These are phyloP conservation scores for Nemopilema nomurai DNA, from an alignment of 30 jellyfish, hydroid and myxozoan species.

Conservation along the genomic window DNA sequence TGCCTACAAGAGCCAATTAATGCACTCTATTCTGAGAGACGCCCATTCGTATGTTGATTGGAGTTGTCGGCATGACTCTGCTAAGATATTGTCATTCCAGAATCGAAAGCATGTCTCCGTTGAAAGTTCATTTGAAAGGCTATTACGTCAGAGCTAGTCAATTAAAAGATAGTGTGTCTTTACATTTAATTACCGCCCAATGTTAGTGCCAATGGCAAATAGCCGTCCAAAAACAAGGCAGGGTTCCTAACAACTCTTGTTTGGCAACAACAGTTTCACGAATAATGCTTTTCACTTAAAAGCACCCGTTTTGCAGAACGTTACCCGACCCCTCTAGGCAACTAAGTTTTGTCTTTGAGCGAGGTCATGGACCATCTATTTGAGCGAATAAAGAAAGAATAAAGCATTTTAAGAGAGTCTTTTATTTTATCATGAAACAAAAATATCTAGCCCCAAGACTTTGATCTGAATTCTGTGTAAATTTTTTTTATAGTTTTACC, in stretches of 20 bases:
- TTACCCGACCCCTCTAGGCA: no score
- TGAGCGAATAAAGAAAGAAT: no score
- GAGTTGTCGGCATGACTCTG: neutral
- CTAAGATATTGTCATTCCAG: neutral
- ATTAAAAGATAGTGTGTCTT: neutral
- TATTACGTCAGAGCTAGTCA: neutral
- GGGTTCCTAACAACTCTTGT: neutral
- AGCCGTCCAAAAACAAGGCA: neutral
- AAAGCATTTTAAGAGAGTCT: no score
- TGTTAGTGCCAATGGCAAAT: neutral
- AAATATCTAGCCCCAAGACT: no score
- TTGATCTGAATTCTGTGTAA: no score
- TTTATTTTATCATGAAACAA: no score
- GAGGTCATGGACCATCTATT: no score
- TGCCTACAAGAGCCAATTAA: neutral
- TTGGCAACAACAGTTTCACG: no score
- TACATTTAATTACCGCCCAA: neutral
- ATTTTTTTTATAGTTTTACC: no score
- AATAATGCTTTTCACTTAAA: no score
- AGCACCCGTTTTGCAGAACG: no score
- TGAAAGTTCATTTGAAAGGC: neutral
- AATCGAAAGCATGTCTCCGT: neutral
- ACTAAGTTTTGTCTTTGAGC: no score
- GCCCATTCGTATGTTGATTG: neutral
- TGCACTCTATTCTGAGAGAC: neutral